phyloP scores from a whole-genome alignment of 2,113 vertebrate genomes.

The Pterocles orientalis region DNA sequence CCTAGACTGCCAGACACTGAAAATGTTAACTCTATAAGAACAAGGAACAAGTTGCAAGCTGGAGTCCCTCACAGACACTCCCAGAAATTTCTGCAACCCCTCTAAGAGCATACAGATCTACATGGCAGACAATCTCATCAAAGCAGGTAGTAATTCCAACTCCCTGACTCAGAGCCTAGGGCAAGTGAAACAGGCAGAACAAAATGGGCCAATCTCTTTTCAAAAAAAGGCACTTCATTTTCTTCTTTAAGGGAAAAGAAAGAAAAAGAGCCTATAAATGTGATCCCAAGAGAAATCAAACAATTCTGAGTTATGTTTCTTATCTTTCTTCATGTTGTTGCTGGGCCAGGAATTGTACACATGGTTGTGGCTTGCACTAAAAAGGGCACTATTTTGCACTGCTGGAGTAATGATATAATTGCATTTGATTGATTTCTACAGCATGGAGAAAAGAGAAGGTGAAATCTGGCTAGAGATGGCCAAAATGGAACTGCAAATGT shows the following conservation, averaged over 20 bases:
- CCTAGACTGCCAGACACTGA: not conserved
- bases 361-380: not conserved
- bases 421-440: not conserved
- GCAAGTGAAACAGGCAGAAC: not conserved
- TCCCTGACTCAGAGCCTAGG: not conserved
- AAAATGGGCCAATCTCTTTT: not conserved
- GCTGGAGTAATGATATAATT: not conserved
- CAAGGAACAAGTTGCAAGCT: not conserved
- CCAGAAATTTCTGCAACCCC: not conserved
- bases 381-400: not conserved
- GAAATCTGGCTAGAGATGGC: not conserved
- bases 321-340: not conserved
- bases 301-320: not conserved
- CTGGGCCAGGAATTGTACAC: not conserved
- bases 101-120: not conserved
- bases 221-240: not conserved
- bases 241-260: not conserved
- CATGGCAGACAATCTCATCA: not conserved
- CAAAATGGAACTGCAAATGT: not conserved
- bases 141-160: not conserved
- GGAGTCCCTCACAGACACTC: not conserved
- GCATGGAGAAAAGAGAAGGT: not conserved
- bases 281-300: not conserved
- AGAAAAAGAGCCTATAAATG: not conserved
- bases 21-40: not conserved